Conservation (phyloP, 2,888 invertebrate species). For the Leucophenga montana region DNA sequence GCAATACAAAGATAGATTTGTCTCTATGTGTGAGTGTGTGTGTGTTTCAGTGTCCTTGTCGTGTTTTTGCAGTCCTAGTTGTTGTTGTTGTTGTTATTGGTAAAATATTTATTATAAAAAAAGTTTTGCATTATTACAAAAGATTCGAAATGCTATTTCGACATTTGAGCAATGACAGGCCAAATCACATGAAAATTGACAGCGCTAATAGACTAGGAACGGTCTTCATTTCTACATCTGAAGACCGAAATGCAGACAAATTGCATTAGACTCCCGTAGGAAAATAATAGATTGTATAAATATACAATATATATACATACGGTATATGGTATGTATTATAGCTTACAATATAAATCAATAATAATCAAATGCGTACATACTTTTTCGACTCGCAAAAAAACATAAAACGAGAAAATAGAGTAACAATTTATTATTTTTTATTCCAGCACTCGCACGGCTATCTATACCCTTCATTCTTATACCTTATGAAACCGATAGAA, state of each 20-base stretch:
- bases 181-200: constrained; percentile 16
- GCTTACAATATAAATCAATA: neutral
- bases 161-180: constrained; percentile 6
- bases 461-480: constrained; percentile 4
- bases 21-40: too few relatives aligned
- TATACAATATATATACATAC: too few relatives aligned
- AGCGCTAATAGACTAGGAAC: neutral
- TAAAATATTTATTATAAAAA: neutral
- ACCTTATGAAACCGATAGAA: constrained; percentile 20
- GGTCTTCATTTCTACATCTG: too few relatives aligned
- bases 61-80: neutral
- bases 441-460: neutral
- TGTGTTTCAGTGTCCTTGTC: neutral
- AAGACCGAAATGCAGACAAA: too few relatives aligned
- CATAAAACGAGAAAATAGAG: too few relatives aligned
- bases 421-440: neutral
- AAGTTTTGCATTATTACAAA: too few relatives aligned
- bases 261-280: too few relatives aligned
- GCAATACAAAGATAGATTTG: neutral
- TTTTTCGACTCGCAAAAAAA: neutral
- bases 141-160: too few relatives aligned
- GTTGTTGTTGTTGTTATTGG: neutral
- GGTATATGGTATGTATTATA: too few relatives aligned
- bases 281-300: too few relatives aligned
- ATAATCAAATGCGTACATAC: too few relatives aligned